Evolutionary conservation across 2,888 invertebrate genomes (phyloP), one percentile per base, ranked within the genome.

Genomic region (Balanococcus diminutus): DNA sequence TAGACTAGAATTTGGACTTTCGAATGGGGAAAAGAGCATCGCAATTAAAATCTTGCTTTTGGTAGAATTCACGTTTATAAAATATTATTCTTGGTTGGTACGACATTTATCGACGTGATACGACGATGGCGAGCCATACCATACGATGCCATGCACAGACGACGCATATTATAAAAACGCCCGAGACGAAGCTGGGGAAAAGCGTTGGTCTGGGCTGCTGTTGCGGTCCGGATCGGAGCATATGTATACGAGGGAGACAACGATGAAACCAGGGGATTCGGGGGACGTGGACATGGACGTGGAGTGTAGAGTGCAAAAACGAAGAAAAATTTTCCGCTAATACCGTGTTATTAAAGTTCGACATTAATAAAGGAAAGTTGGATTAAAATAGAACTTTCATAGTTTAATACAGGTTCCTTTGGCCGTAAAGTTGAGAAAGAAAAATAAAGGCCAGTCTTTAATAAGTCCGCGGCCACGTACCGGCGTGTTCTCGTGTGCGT

Each of bases 301-400:
- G n/a, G n/a, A n/a, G n/a, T n/a, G n/a, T n/a, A n/a, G n/a, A n/a
- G n/a, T 9, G 51, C 39, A 75, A 79, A 31, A 79, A 39, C 39
- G 72, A 72, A 75, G 85, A 85, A 85, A 75, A 75, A 85, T 85
- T 85, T 67, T 51, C 75, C 85, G 79, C 85, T 85, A 85, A 85
- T 85, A 85, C 46, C 85, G 85, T 51, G 85, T 85, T 85, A 85
- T 85, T 85, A 85, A 85, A 85, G 85, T 85, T 85, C 75, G 85
- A 85, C 85, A 75, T 85, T 85, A 85, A 85, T 85, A 85, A 85
- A 85, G 85, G 85, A 85, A 75, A 85, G 85, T 85, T 85, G 85
- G 85, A 85, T 85, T 85, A 85, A 85, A 85, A 85, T 85, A 75
- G 85, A 85, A 85, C 85, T 85, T 79, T 46, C 85, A 85, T 79